Evolutionary conservation across 2,888 invertebrate genomes (phyloP).

Genomic region (Aquatica leii): DNA sequence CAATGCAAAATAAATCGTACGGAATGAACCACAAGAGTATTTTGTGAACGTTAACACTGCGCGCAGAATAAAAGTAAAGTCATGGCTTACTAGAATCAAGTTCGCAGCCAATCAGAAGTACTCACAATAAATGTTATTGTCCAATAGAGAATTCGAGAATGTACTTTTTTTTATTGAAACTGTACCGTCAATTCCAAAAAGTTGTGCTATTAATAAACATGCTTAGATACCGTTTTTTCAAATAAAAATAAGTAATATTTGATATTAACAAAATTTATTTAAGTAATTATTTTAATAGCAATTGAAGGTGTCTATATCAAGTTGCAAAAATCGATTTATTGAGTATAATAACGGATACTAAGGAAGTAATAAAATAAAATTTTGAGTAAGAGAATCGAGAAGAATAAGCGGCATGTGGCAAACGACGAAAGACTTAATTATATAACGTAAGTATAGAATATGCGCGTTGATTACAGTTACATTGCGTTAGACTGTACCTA

Average conservation of each 20-base stretch:
- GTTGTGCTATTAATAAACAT: constrained; percentile 30
- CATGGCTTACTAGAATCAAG: constrained; percentile 34
- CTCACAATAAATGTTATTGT: constrained; percentile 35
- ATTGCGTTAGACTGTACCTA: constrained; percentile 55
- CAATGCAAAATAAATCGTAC: background rate
- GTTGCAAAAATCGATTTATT: background rate
- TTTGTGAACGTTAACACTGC: constrained; percentile 33
- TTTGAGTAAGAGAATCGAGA: constrained; percentile 42
- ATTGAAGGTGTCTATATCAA: constrained; percentile 18
- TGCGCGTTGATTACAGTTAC: constrained; percentile 55
- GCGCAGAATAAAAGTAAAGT: constrained; percentile 32
- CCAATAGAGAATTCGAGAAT: constrained; percentile 33
- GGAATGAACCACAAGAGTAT: background rate
- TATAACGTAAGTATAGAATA: constrained; percentile 50
- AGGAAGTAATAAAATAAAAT: constrained; percentile 9
- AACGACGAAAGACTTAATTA: constrained; percentile 48
- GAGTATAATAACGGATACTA: background rate
- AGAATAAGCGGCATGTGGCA: constrained; percentile 19
- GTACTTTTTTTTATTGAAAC: constrained; percentile 31
- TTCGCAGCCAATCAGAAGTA: constrained; percentile 36
- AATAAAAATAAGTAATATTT: constrained; percentile 15
- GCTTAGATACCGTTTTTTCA: constrained; percentile 28
- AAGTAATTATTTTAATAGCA: no score
- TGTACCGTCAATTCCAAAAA: constrained; percentile 28
- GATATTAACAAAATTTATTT: no score